A percentile compares a stretch with the other conserved stretches of the same genome.
Conservation (phyloP, 2,113 vertebrate genomes). For the Podilymbus podiceps region DNA sequence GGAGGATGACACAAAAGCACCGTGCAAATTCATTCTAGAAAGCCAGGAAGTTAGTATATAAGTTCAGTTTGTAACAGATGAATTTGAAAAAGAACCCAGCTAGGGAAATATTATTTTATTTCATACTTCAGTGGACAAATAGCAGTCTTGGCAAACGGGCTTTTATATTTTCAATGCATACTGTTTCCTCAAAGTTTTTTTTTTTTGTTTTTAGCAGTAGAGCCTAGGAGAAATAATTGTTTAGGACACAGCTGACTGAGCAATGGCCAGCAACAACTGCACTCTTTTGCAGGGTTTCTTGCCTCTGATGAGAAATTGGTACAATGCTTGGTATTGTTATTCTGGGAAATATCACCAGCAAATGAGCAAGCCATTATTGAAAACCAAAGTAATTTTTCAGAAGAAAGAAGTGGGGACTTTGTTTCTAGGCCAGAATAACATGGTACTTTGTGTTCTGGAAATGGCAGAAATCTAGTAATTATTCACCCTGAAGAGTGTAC, state of each 20-base stretch:
- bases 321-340: background rate
- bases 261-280: background rate
- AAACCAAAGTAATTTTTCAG: background rate
- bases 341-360: background rate
- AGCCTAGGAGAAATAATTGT: background rate
- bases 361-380: background rate
- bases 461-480: background rate
- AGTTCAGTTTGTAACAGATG: background rate
- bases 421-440: background rate
- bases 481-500: background rate
- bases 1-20: background rate
- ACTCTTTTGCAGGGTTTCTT: background rate
- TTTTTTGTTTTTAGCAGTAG: background rate
- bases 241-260: slow-evolving; percentile 11
- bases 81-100: background rate
- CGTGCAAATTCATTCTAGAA: background rate
- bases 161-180: background rate
- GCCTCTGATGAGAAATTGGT: background rate
- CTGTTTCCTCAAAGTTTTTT: background rate
- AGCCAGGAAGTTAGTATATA: background rate
- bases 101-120: background rate
- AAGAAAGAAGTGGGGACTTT: background rate
- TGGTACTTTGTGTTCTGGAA: background rate
- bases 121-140: background rate
- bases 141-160: background rate